Evolutionary conservation across 2,797 vertebrate species (phyloP).

Genomic region (Selene dorsalis): DNA sequence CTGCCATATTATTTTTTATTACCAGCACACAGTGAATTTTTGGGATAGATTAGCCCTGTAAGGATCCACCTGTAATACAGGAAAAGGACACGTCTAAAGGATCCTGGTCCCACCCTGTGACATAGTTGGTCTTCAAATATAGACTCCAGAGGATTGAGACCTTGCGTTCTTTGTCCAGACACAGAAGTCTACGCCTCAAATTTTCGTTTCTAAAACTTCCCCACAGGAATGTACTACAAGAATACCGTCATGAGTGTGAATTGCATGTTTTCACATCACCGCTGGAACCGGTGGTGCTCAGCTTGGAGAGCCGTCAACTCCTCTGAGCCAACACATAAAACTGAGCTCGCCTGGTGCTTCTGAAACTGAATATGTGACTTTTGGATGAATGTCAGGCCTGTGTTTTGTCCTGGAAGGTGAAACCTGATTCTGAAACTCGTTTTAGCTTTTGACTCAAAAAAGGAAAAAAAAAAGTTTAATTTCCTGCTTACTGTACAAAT

Average conservation of each 20-base stretch:
- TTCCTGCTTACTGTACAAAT: background rate
- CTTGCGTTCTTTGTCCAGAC: background rate
- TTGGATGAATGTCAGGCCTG: background rate
- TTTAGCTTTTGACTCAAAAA: background rate
- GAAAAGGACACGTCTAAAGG: too few species aligned
- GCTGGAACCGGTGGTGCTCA: background rate
- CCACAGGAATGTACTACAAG: background rate
- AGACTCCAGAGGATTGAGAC: too few species aligned
- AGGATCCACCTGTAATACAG: too few species aligned
- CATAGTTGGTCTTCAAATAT: too few species aligned
- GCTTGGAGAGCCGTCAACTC: background rate
- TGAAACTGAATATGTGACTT: background rate
- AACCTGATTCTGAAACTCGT: background rate
- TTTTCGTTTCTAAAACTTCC: background rate
- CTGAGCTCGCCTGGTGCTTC: background rate
- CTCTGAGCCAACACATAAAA: background rate
- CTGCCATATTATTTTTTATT: too few species aligned
- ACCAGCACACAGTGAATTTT: too few species aligned
- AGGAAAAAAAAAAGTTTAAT: background rate
- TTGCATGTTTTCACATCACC: conserved; percentile 1
- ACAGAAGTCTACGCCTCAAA: background rate
- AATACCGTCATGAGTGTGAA: conserved; percentile 5
- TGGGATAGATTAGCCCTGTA: too few species aligned
- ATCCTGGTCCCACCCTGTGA: too few species aligned
- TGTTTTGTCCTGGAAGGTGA: conserved; percentile 1